Conservation (phyloP, 2,797 vertebrate species). For the Brachyrhaphis roseni region DNA sequence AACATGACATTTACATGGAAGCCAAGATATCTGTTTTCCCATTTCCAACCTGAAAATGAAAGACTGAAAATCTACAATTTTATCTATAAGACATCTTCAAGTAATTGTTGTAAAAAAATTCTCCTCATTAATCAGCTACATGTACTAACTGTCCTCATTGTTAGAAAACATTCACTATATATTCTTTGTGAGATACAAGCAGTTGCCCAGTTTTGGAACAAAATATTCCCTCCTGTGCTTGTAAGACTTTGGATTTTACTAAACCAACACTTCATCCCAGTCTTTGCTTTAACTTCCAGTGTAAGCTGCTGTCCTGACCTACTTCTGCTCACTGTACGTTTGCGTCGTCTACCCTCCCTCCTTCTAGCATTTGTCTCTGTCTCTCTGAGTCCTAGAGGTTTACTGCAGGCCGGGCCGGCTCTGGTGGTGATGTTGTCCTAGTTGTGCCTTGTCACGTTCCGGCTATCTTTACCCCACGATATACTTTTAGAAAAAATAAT, state of each 20-base stretch:
- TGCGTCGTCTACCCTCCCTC: background rate
- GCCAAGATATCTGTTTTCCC: background rate
- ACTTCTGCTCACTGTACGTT: conserved; percentile 5
- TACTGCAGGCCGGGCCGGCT: conserved; percentile 39
- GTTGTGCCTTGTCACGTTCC: conserved; percentile 92
- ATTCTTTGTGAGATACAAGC: conserved; percentile 17
- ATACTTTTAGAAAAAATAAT: conserved; percentile 99
- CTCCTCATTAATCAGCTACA: background rate
- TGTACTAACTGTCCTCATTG: background rate
- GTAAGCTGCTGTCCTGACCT: background rate
- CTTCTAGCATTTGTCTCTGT: conserved; percentile 20
- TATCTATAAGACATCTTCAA: background rate
- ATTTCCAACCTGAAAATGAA: background rate
- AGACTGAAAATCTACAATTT: background rate
- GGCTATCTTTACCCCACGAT: conserved; percentile 96
- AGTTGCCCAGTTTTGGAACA: conserved; percentile 17
- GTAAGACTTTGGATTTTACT: background rate
- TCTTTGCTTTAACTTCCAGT: background rate
- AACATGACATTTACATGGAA: background rate
- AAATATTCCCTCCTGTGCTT: conserved; percentile 4
- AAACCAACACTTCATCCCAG: background rate
- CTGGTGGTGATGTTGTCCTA: conserved; percentile 82
- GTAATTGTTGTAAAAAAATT: background rate
- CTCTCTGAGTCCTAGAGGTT: conserved; percentile 48
- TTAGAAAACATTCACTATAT: conserved; percentile 3